phyloP scores from a whole-genome alignment of 2,113 vertebrate genomes.

The Pholis gunnellus region DNA sequence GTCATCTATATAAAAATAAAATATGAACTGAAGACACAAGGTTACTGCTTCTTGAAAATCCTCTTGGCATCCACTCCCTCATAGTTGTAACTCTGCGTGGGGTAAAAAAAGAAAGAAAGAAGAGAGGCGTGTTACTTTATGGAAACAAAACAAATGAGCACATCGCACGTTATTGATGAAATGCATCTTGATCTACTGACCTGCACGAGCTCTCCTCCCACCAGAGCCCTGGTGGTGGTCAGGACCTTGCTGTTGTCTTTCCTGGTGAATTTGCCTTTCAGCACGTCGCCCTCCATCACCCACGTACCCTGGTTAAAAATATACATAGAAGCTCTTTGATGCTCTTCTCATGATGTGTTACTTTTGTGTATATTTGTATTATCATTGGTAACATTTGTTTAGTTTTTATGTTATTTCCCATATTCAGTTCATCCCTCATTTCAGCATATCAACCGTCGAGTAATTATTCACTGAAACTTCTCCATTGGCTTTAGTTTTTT shows the following conservation, averaged over 20 bases:
- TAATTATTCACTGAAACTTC: conserved; percentile 12
- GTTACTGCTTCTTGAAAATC: conserved; percentile 90
- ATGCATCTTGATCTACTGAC: conserved; percentile 74
- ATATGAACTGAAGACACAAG: conserved; percentile 19
- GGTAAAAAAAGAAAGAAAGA: not conserved
- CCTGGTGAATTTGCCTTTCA: conserved; percentile 87
- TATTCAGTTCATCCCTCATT: not conserved
- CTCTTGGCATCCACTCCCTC: conserved; percentile 93
- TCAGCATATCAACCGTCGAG: not conserved
- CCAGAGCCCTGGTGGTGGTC: conserved; percentile 80
- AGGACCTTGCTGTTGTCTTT: conserved; percentile 90
- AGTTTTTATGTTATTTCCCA: not conserved
- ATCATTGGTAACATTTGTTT: not conserved
- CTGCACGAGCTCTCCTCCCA: conserved; percentile 88
- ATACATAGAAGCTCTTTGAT: conserved; percentile 8
- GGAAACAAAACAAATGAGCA: not conserved
- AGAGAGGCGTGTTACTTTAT: not conserved
- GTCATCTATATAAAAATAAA: conserved; percentile 49
- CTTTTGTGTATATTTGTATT: not conserved
- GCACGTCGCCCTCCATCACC: conserved; percentile 83
- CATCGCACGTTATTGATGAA: not conserved
- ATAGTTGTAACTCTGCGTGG: conserved; percentile 87
- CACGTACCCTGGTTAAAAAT: conserved; percentile 85
- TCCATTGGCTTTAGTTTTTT: not conserved
- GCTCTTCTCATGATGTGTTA: not conserved